Conservation (phyloP, 2,797 vertebrate genomes). For the Enteromius mattozi region DNA sequence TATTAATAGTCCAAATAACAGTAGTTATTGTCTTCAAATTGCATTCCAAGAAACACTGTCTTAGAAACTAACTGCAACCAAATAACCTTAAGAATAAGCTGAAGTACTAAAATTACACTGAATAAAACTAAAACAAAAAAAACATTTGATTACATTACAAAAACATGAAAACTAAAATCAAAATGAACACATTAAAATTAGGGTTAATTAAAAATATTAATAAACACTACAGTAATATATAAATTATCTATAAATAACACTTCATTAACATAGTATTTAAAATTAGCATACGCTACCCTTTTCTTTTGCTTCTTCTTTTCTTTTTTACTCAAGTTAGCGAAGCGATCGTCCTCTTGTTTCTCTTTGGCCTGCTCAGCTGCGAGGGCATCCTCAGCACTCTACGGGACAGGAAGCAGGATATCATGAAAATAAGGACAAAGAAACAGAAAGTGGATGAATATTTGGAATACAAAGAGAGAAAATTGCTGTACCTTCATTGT, state of each 20-base stretch:
- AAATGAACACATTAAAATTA: background rate
- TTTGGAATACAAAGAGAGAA: background rate
- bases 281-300: slow-evolving; percentile 70
- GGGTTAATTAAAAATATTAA: background rate
- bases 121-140: too few species aligned
- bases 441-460: background rate
- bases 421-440: background rate
- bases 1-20: too few species aligned
- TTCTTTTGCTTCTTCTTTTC: slow-evolving; percentile 94
- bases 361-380: slow-evolving; percentile 74
- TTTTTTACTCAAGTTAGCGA: slow-evolving; percentile 88
- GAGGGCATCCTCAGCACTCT: slow-evolving; percentile 78
- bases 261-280: background rate
- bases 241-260: background rate
- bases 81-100: background rate
- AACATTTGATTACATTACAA: too few species aligned
- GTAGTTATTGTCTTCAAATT: too few species aligned
- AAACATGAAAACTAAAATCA: too few species aligned
- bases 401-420: background rate
- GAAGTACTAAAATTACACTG: too few species aligned
- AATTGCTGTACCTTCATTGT: slow-evolving; percentile 73
- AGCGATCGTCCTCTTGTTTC: slow-evolving; percentile 76
- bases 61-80: background rate
- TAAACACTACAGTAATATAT: too few species aligned
- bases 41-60: too few species aligned